Evolutionary conservation across 1,140 invertebrate genomes (phyloP), one percentile per base, ranked within the genome.

Genomic region (Hirudo medicinalis): DNA sequence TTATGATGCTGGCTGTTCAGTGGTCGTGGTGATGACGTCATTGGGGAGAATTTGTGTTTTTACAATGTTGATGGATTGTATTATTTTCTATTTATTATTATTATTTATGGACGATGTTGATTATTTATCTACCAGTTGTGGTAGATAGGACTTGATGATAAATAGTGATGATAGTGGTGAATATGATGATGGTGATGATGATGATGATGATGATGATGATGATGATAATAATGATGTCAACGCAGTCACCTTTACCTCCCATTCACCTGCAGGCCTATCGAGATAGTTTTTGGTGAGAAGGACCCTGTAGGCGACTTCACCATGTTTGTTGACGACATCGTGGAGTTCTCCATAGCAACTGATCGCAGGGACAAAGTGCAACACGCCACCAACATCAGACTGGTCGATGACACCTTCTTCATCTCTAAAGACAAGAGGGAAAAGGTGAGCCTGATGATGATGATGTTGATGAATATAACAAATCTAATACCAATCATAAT

Each of bases 261-360:
- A 6, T 36, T 36, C 32, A 36, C 32, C 32, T 36, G 32, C 73
- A 79, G 78, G 27, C 22, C 73, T 81, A 88, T 91, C 54, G 91
- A 96, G 84, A 90, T 94, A 74, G 89, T 90, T 27, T 98, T 94
- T 84, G 93, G 93, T 11, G 94, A 97, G 76, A 94, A 95, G 83
- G 94, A 98, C 84, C 89, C 91, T 80, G 88, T 88, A 76, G 91
- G 92, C 60, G 91, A 95, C 80, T 97, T 93, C 81, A 97, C 93
- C 32, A 84, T 97, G 66, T 88, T 84, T 82, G 85, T 80, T 19
- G 70, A 60, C 5, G 74, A 75, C 55, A 40, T 75, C 43, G 92
- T 98, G 32, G 90, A 95, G 80, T 98, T 97, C 80, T 87, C 92
- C 79, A 88, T 97, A 75, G 94, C 93, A 8, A 95, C 91, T 2